Evolutionary conservation across 2,888 invertebrate genomes (phyloP).

Genomic region (Harpalus rufipes): DNA sequence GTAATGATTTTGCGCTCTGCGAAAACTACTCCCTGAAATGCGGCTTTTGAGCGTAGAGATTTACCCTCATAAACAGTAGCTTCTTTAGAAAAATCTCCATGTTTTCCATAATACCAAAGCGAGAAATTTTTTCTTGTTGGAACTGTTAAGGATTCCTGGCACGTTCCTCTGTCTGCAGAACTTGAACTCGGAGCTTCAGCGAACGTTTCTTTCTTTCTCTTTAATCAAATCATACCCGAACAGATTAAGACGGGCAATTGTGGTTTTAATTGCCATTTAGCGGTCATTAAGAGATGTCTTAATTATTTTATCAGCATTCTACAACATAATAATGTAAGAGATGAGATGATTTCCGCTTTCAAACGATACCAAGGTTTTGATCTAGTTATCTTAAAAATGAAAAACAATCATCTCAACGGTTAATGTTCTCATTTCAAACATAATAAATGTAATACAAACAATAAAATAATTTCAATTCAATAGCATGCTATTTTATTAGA

Average conservation of each 20-base stretch:
- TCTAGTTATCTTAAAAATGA: too few relatives aligned
- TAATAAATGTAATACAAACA: too few relatives aligned
- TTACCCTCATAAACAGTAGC: conserved; percentile 45
- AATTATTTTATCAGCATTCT: conserved; percentile 24
- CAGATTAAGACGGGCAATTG: conserved; percentile 28
- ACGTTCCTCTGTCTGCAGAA: conserved; percentile 39
- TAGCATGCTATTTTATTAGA: too few relatives aligned
- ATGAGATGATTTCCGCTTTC: too few relatives aligned
- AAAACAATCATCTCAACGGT: too few relatives aligned
- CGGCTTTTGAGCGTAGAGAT: conserved; percentile 15
- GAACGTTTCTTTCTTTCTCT: conserved; percentile 30
- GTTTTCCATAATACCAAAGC: conserved; percentile 42
- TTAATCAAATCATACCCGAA: conserved; percentile 55
- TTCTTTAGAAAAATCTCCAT: conserved; percentile 50
- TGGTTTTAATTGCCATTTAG: conserved; percentile 40
- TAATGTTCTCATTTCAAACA: too few relatives aligned
- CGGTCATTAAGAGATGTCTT: conserved; percentile 17
- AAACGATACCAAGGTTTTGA: too few relatives aligned
- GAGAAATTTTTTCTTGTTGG: conserved; percentile 53
- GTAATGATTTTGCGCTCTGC: not conserved
- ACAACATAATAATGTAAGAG: not conserved
- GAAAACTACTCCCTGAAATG: conserved; percentile 7
- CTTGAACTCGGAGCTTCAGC: not conserved
- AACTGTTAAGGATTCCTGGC: conserved; percentile 25
- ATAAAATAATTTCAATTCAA: too few relatives aligned